These are phyloP conservation scores for Rhogogaster chlorosoma DNA, from an alignment of 2,888 invertebrate species.

Conservation along the genomic window DNA sequence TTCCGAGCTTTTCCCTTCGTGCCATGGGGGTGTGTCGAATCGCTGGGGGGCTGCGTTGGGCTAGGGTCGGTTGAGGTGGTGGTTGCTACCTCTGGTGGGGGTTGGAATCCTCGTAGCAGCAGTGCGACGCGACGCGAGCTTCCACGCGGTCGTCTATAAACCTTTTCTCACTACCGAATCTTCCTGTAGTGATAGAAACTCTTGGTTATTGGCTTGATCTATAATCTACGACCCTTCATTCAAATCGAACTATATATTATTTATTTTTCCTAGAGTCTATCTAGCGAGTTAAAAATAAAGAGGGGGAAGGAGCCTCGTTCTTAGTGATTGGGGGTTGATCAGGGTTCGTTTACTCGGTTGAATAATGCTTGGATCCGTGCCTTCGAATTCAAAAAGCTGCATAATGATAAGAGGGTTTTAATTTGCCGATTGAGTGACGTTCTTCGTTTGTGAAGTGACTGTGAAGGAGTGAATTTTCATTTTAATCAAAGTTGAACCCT, in stretches of 20 bases:
- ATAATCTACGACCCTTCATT: slow-evolving; percentile 11
- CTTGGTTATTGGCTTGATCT: slow-evolving; percentile 42
- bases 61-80: slow-evolving; percentile 55
- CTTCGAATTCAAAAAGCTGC: background rate
- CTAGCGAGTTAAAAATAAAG: background rate
- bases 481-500: background rate
- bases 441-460: slow-evolving; percentile 34
- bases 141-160: slow-evolving; percentile 71
- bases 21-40: slow-evolving; percentile 52
- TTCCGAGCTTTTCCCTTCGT: slow-evolving; percentile 50
- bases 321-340: background rate
- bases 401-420: background rate
- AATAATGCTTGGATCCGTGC: background rate
- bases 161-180: slow-evolving; percentile 59
- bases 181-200: slow-evolving; percentile 50
- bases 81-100: slow-evolving; percentile 61
- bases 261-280: background rate
- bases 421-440: background rate
- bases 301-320: background rate
- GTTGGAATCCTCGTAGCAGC: slow-evolving; percentile 67
- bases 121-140: slow-evolving; percentile 75
- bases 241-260: slow-evolving; percentile 19
- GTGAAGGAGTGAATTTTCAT: slow-evolving; percentile 30
- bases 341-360: background rate
- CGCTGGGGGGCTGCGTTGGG: slow-evolving; percentile 53